Evolutionary conservation across 1,140 invertebrate genomes (phyloP), one percentile per base, ranked within the genome.

Genomic region (Stegodyphus dumicola): DNA sequence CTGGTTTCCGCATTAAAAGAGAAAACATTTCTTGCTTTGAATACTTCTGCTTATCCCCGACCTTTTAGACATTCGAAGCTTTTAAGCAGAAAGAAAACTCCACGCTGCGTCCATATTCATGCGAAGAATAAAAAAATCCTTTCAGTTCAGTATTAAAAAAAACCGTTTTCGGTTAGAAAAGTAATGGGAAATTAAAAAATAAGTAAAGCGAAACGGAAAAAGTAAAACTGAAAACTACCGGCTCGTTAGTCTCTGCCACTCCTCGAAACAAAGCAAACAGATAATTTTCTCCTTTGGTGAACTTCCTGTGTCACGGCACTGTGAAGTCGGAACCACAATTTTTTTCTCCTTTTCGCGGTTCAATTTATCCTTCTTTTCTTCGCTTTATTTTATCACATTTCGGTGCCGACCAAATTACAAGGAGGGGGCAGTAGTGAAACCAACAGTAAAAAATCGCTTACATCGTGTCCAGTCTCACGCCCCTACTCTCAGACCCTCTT

Each of bases 361-460:
- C 56, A 60, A 60, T 48, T 10, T 49, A 51, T 49, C 15, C 69
- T 71, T 71, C 69, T 71, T 51, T 33, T 11, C 33, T 71, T 71
- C 69, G 69, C 33, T 51, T 71, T 51, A 51, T 71, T 71, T 71
- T 71, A 71, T 71, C 69, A n/a, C 69, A 71, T 71, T 71, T 71
- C 69, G 69, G 69, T 71, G 10, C 69, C 18, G 69, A 51, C 69
- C 69, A 71, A 71, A 71, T 71, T 71, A 71, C 69, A 71, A n/a
- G 69, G 49, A 48, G 69, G 69, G 33, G 17, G n/a, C 56, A 60
- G 49, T 71, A 13, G 49, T 33, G 69, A 51, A 71, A 71, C 13
- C 48, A 49, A 71, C 13, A 11, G 33, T 10, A 6, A 9, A 49
- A 48, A 17, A 67, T 67, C 33, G 13, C 15, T 48, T 49, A 71